Conservation (phyloP, 92 coral and sea anemone genomes). For the Phenganax marumi region DNA sequence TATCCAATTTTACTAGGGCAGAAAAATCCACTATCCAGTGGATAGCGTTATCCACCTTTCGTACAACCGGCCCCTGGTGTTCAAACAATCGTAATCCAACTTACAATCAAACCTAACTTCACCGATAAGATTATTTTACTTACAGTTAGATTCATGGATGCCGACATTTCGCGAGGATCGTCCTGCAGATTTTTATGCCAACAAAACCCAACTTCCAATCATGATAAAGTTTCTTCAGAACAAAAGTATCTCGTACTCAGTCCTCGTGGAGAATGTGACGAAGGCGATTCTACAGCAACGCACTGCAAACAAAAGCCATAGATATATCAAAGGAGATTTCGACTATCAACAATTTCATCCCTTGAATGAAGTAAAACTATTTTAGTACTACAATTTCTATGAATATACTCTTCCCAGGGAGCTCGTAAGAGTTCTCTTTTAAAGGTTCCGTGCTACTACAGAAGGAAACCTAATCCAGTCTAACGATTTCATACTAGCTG, state of each 20-base stretch:
- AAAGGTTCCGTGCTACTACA: neutral
- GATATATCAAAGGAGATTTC: constrained; percentile 34
- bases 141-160: constrained; percentile 44
- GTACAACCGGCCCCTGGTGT: no score
- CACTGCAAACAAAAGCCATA: neutral
- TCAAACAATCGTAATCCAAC: no score
- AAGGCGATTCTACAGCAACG: constrained; percentile 27
- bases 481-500: no score
- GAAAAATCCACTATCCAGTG: no score
- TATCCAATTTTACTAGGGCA: no score
- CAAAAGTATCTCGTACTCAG: constrained; percentile 2
- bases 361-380: constrained; percentile 45
- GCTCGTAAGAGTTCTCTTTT: neutral
- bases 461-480: no score
- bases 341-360: constrained; percentile 67
- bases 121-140: neutral
- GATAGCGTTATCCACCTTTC: no score
- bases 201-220: constrained; percentile 23
- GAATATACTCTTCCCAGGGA: neutral
- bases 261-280: constrained; percentile 21
- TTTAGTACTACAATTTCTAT: neutral
- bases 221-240: constrained; percentile 12
- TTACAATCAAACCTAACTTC: no score
- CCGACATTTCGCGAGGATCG: constrained; percentile 34
- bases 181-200: constrained; percentile 41